Evolutionary conservation across 2,113 vertebrate genomes (phyloP), one percentile per base, ranked within the genome.

Genomic region (Hylia prasina): DNA sequence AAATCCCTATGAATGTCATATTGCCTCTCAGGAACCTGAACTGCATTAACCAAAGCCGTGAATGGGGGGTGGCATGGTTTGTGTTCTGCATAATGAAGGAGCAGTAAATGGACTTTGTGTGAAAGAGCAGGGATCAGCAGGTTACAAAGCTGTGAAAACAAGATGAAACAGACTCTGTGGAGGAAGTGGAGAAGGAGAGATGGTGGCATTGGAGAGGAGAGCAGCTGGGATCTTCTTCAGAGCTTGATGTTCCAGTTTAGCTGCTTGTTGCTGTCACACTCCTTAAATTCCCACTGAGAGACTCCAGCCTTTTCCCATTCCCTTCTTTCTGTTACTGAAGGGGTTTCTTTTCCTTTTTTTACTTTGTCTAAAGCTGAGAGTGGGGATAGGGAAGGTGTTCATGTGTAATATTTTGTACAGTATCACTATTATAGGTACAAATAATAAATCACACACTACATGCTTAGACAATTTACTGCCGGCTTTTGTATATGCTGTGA

Each of bases 381-480:
- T 14, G 16, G 33, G 35, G 77, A 69, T 30, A 44, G 58, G 31
- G 24, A 78, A 93, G 28, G 17, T 63, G 39, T 58, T 95, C 3
- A 14, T 45, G 25, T 80, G 77, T 82, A 84, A 20, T 88, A 45
- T 65, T 90, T 53, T 44, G 30, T 77, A 53, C 0, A 23, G 11
- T 61, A 30, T 42, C 64, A 27, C 61, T 58, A 0, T 60, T 27
- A 68, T 81, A 75, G 45, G 61, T 83, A n/a, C 23, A 22, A 69
- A 42, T 66, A 86, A 90, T 95, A 94, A 95, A 96, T 96, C 61
- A 68, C 33, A 51, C 3, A 3, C 51, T 89, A 40, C 82, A 76
- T 80, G 48, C 89, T 69, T 87, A 82, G 77, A n/a, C 31, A 48
- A 73, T 94, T 92, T 82, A 40, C 40, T 89, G 71, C 58, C 0